Evolutionary conservation across 2,113 vertebrate species (phyloP).

Genomic region (Garra rufa): DNA sequence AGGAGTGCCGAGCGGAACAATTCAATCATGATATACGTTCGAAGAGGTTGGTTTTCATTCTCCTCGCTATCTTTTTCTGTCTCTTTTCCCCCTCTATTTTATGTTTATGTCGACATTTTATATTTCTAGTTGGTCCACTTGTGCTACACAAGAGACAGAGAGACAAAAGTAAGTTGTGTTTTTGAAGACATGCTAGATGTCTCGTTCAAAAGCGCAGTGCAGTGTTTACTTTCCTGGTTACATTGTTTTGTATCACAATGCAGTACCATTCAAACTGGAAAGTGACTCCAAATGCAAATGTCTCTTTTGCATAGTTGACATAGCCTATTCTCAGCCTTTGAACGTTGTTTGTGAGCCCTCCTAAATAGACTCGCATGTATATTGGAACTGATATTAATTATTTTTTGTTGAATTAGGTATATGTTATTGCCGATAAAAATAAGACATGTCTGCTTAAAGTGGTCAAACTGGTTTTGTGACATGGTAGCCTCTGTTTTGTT

Average conservation of each 20-base stretch:
- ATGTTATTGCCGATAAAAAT: background rate
- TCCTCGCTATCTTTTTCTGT: background rate
- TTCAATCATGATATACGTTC: slow-evolving; percentile 39
- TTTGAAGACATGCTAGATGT: background rate
- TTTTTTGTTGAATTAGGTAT: background rate
- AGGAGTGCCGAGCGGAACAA: background rate
- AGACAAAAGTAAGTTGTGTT: slow-evolving; percentile 24
- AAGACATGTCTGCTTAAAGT: background rate
- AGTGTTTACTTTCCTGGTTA: background rate
- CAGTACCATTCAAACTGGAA: background rate
- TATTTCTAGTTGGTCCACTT: slow-evolving; percentile 18
- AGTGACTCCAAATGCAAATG: background rate
- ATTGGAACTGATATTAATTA: background rate
- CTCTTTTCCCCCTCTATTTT: background rate
- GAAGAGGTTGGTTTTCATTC: slow-evolving; percentile 30
- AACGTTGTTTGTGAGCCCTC: background rate
- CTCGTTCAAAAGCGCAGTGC: background rate
- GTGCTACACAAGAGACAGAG: slow-evolving; percentile 33
- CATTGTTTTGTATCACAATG: background rate
- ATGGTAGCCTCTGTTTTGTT: background rate
- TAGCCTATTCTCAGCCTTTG: background rate
- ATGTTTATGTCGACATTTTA: slow-evolving; percentile 1
- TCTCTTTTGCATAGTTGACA: background rate
- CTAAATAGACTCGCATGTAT: background rate
- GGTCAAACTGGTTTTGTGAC: background rate